These are phyloP conservation scores for Paraescarpia echinospica DNA, from an alignment of 1,140 invertebrate genomes.

Conservation along the genomic window DNA sequence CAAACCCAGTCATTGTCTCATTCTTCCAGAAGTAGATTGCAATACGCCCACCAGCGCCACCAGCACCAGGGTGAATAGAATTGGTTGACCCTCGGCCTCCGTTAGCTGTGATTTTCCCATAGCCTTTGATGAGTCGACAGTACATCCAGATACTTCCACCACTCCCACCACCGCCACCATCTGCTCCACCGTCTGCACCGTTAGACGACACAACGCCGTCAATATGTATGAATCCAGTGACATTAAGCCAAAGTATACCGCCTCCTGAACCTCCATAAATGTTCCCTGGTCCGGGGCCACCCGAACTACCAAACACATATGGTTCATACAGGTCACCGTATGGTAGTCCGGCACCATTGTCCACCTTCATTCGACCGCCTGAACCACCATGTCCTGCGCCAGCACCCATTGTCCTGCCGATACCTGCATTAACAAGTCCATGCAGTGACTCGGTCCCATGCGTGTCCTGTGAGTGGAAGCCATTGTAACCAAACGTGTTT, in stretches of 20 bases:
- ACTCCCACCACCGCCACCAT: constrained; percentile 40
- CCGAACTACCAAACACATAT: constrained; percentile 40
- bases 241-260: constrained; percentile 47
- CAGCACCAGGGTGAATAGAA: constrained; percentile 37
- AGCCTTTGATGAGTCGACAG: constrained; percentile 42
- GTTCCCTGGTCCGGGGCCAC: constrained; percentile 31
- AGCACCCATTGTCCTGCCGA: constrained; percentile 37
- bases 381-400: constrained; percentile 40
- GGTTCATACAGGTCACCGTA: constrained; percentile 48
- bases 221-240: constrained; percentile 43
- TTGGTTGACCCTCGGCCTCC: constrained; percentile 35
- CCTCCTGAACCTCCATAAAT: constrained; percentile 40
- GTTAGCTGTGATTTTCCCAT: constrained; percentile 43
- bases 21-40: constrained; percentile 45
- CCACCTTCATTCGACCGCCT: constrained; percentile 33
- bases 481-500: constrained; percentile 41
- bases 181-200: constrained; percentile 34
- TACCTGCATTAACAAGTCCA: constrained; percentile 43
- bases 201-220: constrained; percentile 44
- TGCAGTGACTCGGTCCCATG: constrained; percentile 40
- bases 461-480: constrained; percentile 34
- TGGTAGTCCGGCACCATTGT: constrained; percentile 35
- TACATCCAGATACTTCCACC: constrained; percentile 49
- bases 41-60: constrained; percentile 45
- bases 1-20: constrained; percentile 42